Percentiles rank a stretch among this genome's conserved stretches.
These are phyloP conservation scores for Gymnoscopelus braueri DNA, from an alignment of 2,797 vertebrate genomes.

Conservation along the genomic window DNA sequence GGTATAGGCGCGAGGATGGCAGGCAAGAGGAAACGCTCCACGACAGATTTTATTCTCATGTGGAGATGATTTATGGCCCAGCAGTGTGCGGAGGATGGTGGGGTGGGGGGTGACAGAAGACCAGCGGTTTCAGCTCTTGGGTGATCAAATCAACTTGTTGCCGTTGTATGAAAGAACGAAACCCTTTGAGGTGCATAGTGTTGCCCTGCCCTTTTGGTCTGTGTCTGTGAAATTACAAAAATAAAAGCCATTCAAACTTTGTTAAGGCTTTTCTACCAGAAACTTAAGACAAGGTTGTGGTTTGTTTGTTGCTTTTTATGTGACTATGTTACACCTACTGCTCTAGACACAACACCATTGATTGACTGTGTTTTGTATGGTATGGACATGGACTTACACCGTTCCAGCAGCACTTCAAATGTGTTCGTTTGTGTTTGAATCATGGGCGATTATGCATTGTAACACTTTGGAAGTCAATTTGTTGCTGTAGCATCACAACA, in stretches of 20 bases:
- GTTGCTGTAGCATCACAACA: background rate
- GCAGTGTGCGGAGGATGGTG: too few species aligned
- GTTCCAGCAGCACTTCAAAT: too few species aligned
- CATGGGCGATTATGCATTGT: background rate
- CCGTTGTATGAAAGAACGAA: constrained; percentile 29
- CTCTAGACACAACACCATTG: too few species aligned
- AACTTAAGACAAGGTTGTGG: too few species aligned
- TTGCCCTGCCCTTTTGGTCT: background rate
- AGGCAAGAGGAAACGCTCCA: constrained; percentile 14
- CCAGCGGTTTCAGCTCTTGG: constrained; percentile 2
- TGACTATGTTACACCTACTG: too few species aligned
- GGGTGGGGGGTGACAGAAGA: background rate
- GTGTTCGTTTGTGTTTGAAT: too few species aligned
- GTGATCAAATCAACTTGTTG: background rate
- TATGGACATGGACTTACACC: too few species aligned
- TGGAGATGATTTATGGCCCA: constrained; percentile 8
- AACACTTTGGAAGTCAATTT: background rate
- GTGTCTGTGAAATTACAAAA: too few species aligned
- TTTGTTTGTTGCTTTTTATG: too few species aligned
- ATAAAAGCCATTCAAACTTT: too few species aligned
- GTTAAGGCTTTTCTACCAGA: too few species aligned
- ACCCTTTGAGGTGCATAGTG: background rate
- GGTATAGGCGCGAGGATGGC: background rate
- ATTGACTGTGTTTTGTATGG: too few species aligned
- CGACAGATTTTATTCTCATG: constrained; percentile 29